Percentiles rank a stretch among this genome's conserved stretches.
phyloP scores from a whole-genome alignment of 2,113 vertebrate species.

The Clarias macrocephalus region DNA sequence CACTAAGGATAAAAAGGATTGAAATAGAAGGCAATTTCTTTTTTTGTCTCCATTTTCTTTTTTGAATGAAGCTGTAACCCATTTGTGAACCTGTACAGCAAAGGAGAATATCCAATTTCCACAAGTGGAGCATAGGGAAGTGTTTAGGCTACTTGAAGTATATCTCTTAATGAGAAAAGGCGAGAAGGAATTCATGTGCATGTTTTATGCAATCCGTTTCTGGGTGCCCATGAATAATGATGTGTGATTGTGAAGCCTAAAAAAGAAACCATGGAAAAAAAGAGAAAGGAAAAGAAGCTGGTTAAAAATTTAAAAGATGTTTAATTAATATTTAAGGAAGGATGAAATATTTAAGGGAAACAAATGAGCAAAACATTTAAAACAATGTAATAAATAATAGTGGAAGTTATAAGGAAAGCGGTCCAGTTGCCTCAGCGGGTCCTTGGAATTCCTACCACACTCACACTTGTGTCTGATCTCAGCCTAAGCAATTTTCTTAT shows the following conservation, averaged over 20 bases:
- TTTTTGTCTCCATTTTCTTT: conserved; percentile 29
- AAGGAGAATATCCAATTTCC: conserved; percentile 69
- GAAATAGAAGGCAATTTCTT: background rate
- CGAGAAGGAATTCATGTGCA: conserved; percentile 76
- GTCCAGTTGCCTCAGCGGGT: conserved; percentile 51
- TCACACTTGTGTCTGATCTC: conserved; percentile 46
- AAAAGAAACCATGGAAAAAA: conserved; percentile 67
- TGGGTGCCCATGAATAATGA: conserved; percentile 76
- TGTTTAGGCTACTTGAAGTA: conserved; percentile 76
- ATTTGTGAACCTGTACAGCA: conserved; percentile 67
- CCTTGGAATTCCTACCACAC: conserved; percentile 48
- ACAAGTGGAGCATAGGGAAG: conserved; percentile 75
- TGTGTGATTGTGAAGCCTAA: conserved; percentile 76
- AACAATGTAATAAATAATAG: conserved; percentile 73
- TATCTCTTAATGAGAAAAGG: conserved; percentile 78
- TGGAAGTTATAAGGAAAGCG: conserved; percentile 59
- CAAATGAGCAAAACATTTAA: conserved; percentile 81
- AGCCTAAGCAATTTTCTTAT: conserved; percentile 39
- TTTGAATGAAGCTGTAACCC: conserved; percentile 60
- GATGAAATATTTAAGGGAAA: conserved; percentile 81
- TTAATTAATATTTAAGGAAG: conserved; percentile 80
- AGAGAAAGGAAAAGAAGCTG: conserved; percentile 65
- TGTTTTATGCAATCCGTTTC: conserved; percentile 78
- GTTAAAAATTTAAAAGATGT: conserved; percentile 78
- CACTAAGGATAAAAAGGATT: conserved; percentile 26